Evolutionary conservation across 1,140 invertebrate species (phyloP).

Genomic region (Lordiphosa stackelbergi): DNA sequence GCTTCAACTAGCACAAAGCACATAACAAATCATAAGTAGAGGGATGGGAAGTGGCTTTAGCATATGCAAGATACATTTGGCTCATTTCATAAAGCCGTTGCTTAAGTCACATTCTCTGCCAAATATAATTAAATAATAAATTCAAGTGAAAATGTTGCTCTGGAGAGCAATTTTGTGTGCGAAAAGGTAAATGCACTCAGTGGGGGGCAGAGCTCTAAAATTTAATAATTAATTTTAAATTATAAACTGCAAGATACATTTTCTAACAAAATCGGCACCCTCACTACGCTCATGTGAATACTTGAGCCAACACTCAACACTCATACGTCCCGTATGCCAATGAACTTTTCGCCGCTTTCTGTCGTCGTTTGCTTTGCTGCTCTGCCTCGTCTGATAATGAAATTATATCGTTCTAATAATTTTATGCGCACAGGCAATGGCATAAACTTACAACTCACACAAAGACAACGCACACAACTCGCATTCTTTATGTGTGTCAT

Average conservation of each 20-base stretch:
- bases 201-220: neutral
- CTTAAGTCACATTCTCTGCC: constrained; percentile 2
- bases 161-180: constrained; percentile 5
- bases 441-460: constrained; percentile 20
- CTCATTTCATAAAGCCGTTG: neutral
- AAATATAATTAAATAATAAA: constrained; percentile 15
- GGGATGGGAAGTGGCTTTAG: neutral
- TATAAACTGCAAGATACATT: constrained; percentile 1
- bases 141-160: constrained; percentile 12
- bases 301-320: constrained; percentile 23
- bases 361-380: constrained; percentile 9
- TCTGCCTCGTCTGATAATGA: constrained; percentile 51
- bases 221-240: too few species aligned
- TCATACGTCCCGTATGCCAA: constrained; percentile 65
- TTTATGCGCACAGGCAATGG: constrained; percentile 55
- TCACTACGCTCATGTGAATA: constrained; percentile 13
- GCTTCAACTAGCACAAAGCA: too few species aligned
- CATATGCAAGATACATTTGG: constrained; percentile 5
- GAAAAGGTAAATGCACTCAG: too few species aligned
- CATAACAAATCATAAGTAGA: neutral
- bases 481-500: constrained; percentile 43
- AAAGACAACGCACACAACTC: constrained; percentile 8
- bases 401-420: constrained; percentile 70
- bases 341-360: constrained; percentile 44
- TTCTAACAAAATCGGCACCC: neutral